Base-by-base conservation (phyloP, 1,140 invertebrate genomes). In the Phortica variegata region DNA sequence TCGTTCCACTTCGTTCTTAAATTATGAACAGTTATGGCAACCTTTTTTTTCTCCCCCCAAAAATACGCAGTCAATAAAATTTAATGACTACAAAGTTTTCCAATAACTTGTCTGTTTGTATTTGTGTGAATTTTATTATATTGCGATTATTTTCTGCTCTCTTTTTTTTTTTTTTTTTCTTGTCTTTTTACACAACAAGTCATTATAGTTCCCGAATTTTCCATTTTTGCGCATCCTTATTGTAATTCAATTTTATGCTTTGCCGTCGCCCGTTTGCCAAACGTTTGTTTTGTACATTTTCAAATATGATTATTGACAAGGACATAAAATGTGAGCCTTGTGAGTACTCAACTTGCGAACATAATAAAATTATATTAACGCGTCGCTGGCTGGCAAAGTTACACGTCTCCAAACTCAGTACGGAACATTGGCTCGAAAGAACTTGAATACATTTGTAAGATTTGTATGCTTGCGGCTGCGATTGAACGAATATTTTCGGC, bases 31-130 rank as follows among this genome's bases (percentile, higher is more conserved):
- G n/a, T n/a, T n/a, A n/a, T n/a, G n/a, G n/a, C n/a, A n/a, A n/a
- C n/a, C n/a, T n/a, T n/a, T n/a, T n/a, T n/a, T n/a, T n/a, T n/a
- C n/a, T n/a, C n/a, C n/a, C n/a, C n/a, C n/a, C n/a, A n/a, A n/a
- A n/a, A n/a, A 26, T 26, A 26, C 23, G 23, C 23, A 26, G 23
- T 26, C 23, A 68, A 68, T 68, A 62, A 68, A 68, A 68, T 68
- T 68, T 69, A 69, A 68, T 68, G 65, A 69, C 63, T 68, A 60
- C 56, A 68, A 68, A 68, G 60, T 68, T 68, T 58, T 50, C 46
- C 54, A 46, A 47, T 49, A 53, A 39, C 48, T 43, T 56, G 29
- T 47, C 29, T 45, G 42, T 41, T n/a, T 16, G 2, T 15, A 15
- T 16, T 37, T 43, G 41, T 36, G 48, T 50, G 55, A 61, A 61